Conservation (phyloP, 2,797 vertebrate genomes). For the Hemibagrus guttatus region DNA sequence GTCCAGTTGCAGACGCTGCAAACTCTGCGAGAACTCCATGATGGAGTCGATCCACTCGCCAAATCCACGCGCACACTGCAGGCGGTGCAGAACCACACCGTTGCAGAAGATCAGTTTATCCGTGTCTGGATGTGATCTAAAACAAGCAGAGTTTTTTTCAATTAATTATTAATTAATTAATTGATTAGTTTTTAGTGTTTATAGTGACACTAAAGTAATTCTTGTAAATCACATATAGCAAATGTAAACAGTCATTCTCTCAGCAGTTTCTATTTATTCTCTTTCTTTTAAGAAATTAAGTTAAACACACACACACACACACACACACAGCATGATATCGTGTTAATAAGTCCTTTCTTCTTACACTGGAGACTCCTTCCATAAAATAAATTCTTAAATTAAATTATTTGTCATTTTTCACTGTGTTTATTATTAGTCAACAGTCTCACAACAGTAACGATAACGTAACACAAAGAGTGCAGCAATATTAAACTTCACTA, state of each 20-base stretch:
- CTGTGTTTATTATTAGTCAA: background rate
- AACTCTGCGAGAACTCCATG: slow-evolving; percentile 89
- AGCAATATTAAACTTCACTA: background rate
- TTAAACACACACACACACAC: background rate
- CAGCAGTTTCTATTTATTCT: background rate
- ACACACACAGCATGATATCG: background rate
- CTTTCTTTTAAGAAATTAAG: too few relatives aligned
- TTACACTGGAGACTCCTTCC: background rate
- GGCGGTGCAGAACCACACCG: slow-evolving; percentile 88
- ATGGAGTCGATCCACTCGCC: slow-evolving; percentile 96
- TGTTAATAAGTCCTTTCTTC: background rate
- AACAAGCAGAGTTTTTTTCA: background rate
- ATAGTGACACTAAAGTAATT: background rate
- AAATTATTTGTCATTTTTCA: background rate
- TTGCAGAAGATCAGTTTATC: slow-evolving; percentile 93
- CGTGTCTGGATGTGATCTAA: slow-evolving; percentile 89
- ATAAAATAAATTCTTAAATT: background rate
- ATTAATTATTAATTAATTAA: background rate
- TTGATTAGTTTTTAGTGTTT: background rate
- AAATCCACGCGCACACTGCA: slow-evolving; percentile 90
- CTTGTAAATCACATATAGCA: background rate
- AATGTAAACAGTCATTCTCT: background rate
- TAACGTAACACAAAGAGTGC: background rate
- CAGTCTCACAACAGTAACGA: background rate
- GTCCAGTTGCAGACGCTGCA: slow-evolving; percentile 89